Evolutionary conservation across 2,888 invertebrate genomes (phyloP).

Genomic region (Drosophila neutralis): DNA sequence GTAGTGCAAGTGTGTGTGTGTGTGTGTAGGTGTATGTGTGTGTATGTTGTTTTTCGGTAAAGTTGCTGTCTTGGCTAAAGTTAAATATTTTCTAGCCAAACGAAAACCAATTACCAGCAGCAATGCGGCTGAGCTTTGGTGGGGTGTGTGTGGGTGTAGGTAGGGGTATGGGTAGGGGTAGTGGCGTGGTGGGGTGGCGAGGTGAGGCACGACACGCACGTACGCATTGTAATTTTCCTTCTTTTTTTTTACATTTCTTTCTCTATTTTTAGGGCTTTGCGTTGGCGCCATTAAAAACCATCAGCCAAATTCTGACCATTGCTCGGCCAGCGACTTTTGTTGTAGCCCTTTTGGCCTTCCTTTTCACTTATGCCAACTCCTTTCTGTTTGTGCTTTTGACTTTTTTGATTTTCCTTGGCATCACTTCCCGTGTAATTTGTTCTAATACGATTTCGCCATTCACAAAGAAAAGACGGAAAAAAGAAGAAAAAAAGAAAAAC

Average conservation of each 20-base stretch:
- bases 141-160: not conserved
- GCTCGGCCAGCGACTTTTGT: constrained; percentile 19
- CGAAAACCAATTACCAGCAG: constrained; percentile 60
- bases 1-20: not conserved
- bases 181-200: not conserved
- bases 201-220: constrained; percentile 59
- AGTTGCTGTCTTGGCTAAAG: constrained; percentile 49
- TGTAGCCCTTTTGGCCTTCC: constrained; percentile 17
- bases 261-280: constrained; percentile 29
- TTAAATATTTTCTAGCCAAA: constrained; percentile 47
- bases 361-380: constrained; percentile 20
- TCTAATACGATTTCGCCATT: constrained; percentile 59
- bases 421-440: constrained; percentile 66
- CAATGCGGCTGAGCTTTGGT: not conserved
- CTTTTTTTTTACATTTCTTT: constrained; percentile 10
- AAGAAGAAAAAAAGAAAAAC: not conserved
- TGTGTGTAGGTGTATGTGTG: not conserved
- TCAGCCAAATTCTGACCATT: constrained; percentile 45
- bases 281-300: constrained; percentile 54
- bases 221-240: constrained; percentile 57
- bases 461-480: constrained; percentile 19
- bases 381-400: constrained; percentile 12
- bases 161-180: not conserved
- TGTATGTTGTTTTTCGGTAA: constrained; percentile 9
- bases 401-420: constrained; percentile 22